A percentile compares a stretch with the other conserved stretches of the same genome.
These are phyloP conservation scores for Tuta absoluta DNA, from an alignment of 2,888 invertebrate genomes.

Conservation along the genomic window DNA sequence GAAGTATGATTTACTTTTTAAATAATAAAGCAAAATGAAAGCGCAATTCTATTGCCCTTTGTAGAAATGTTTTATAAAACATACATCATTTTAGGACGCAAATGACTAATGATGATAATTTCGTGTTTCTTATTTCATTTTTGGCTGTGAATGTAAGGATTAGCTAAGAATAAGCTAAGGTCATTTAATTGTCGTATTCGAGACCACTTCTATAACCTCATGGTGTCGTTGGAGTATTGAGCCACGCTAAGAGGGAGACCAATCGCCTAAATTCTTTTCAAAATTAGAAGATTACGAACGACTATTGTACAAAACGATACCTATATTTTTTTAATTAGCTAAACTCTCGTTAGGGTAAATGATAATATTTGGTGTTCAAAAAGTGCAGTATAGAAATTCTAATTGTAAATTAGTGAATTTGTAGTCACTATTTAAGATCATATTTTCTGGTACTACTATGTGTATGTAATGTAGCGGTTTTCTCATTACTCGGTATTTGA, in stretches of 20 bases:
- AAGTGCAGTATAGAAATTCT: conserved; percentile 66
- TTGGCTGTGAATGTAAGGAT: too few relatives aligned
- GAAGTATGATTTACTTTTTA: too few relatives aligned
- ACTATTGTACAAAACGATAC: conserved; percentile 64
- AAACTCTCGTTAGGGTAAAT: conserved; percentile 72
- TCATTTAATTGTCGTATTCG: too few relatives aligned
- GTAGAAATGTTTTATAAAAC: too few relatives aligned
- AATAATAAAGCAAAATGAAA: neutral
- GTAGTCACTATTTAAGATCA: conserved; percentile 53
- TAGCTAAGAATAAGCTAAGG: too few relatives aligned
- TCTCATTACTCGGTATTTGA: conserved; percentile 41
- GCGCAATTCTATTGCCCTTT: too few relatives aligned
- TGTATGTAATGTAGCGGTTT: conserved; percentile 39
- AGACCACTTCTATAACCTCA: too few relatives aligned
- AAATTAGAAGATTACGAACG: conserved; percentile 65
- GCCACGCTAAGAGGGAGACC: conserved; percentile 45
- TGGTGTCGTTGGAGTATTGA: neutral
- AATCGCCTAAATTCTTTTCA: conserved; percentile 68
- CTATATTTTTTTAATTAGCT: conserved; percentile 80
- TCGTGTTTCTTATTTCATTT: too few relatives aligned
- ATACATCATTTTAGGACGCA: too few relatives aligned
- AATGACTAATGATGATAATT: too few relatives aligned
- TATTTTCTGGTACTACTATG: conserved; percentile 44
- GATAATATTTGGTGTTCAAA: conserved; percentile 73
- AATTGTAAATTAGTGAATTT: conserved; percentile 59